Evolutionary conservation across 2,888 invertebrate genomes (phyloP).

Genomic region (Sacculina carcini): DNA sequence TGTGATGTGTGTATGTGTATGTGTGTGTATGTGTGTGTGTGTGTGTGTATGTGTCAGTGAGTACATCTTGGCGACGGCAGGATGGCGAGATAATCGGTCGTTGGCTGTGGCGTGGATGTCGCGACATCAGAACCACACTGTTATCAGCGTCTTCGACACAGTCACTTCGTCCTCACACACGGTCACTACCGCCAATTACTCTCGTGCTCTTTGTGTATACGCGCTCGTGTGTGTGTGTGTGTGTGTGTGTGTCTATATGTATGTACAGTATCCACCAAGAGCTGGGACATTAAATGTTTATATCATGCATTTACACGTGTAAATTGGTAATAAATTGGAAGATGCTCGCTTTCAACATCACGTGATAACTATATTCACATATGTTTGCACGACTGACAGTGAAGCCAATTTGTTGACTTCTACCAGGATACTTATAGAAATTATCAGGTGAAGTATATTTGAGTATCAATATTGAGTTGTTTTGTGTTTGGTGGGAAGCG

Average conservation of each 20-base stretch:
- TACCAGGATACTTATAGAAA: too few relatives aligned
- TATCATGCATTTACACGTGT: background rate
- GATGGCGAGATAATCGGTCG: conserved; percentile 41
- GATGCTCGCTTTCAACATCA: too few relatives aligned
- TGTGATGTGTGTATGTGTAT: background rate
- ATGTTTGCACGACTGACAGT: too few relatives aligned
- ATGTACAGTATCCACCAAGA: too few relatives aligned
- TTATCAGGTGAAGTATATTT: too few relatives aligned
- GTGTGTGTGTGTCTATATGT: too few relatives aligned
- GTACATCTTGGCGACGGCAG: conserved; percentile 28
- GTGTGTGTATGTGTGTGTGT: background rate
- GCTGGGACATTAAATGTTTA: too few relatives aligned
- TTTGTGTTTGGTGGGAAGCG: background rate
- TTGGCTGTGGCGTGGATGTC: conserved; percentile 66
- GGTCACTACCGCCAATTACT: background rate
- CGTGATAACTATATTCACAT: too few relatives aligned
- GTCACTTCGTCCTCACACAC: conserved; percentile 12
- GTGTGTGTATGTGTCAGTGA: conserved; percentile 14
- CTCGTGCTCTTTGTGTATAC: too few relatives aligned
- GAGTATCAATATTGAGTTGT: background rate
- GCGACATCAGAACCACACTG: conserved; percentile 50
- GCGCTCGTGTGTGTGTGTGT: too few relatives aligned
- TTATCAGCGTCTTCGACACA: conserved; percentile 33
- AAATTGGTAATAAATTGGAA: too few relatives aligned
- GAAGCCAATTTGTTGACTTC: too few relatives aligned